Conservation (phyloP, 2,888 invertebrate species). For the Agonopterix heracliana region DNA sequence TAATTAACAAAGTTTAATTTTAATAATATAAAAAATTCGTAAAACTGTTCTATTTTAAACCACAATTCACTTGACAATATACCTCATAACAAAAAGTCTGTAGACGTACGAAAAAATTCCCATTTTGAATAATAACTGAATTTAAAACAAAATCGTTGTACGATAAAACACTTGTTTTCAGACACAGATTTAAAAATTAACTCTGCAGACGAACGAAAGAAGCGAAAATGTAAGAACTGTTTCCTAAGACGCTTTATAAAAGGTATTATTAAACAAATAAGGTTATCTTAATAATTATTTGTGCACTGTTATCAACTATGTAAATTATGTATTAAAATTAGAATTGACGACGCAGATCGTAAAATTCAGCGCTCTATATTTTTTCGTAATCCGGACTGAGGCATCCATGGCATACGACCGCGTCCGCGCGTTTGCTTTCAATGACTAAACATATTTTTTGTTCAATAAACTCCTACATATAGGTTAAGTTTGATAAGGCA, state of each 20-base stretch:
- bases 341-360: neutral
- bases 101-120: slow-evolving; percentile 65
- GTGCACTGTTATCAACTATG: neutral
- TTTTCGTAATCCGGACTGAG: slow-evolving; percentile 12
- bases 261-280: neutral
- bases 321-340: neutral
- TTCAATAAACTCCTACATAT: slow-evolving; percentile 10
- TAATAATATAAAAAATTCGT: too few species aligned
- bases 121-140: slow-evolving; percentile 41
- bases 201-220: too few species aligned
- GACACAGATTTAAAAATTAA: too few species aligned
- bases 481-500: slow-evolving; percentile 13
- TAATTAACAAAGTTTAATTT: too few species aligned
- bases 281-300: slow-evolving; percentile 2
- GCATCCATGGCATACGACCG: slow-evolving; percentile 22
- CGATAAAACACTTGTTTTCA: neutral
- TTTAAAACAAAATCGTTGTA: neutral
- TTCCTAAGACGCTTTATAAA: neutral
- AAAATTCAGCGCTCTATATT: too few species aligned
- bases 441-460: slow-evolving; percentile 25
- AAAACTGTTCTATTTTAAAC: too few species aligned
- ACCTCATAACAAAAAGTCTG: slow-evolving; percentile 60
- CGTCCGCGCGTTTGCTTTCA: slow-evolving; percentile 10
- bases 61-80: slow-evolving; percentile 7
- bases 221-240: neutral